These are phyloP conservation scores for Sinocyclocheilus anshuiensis DNA, from an alignment of 2,113 vertebrate genomes.

Conservation along the genomic window DNA sequence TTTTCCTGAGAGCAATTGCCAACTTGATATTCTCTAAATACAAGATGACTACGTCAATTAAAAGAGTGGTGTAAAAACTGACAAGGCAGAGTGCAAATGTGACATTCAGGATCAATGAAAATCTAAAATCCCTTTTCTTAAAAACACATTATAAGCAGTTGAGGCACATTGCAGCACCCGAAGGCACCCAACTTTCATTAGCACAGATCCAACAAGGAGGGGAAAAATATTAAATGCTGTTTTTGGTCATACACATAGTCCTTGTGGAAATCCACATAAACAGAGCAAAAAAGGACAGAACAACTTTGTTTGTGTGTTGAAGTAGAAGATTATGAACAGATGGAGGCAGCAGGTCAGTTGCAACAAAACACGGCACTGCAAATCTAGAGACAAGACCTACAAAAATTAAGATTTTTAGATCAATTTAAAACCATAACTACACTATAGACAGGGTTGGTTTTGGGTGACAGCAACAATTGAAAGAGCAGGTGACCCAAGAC, in stretches of 20 bases:
- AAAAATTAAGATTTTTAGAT: neutral
- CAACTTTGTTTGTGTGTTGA: neutral
- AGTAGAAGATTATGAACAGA: neutral
- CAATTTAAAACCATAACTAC: neutral
- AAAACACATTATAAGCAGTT: neutral
- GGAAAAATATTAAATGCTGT: neutral
- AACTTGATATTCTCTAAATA: neutral
- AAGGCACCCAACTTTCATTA: neutral
- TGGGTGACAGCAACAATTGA: neutral
- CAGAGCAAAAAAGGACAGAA: neutral
- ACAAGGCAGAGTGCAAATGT: neutral
- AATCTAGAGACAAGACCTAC: neutral
- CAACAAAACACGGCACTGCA: neutral
- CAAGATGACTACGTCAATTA: neutral
- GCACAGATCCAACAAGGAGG: neutral
- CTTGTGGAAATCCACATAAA: neutral
- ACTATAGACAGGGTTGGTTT: neutral
- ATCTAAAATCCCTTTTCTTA: neutral
- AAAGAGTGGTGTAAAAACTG: neutral
- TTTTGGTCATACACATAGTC: neutral
- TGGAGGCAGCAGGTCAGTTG: neutral
- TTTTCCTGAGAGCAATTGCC: neutral
- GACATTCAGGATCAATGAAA: slow-evolving; percentile 1
- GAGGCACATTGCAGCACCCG: neutral
- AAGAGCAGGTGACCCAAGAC: neutral